Evolutionary conservation across 2,797 vertebrate species (phyloP), one percentile per base, ranked within the genome.

Genomic region (Morelia viridis): DNA sequence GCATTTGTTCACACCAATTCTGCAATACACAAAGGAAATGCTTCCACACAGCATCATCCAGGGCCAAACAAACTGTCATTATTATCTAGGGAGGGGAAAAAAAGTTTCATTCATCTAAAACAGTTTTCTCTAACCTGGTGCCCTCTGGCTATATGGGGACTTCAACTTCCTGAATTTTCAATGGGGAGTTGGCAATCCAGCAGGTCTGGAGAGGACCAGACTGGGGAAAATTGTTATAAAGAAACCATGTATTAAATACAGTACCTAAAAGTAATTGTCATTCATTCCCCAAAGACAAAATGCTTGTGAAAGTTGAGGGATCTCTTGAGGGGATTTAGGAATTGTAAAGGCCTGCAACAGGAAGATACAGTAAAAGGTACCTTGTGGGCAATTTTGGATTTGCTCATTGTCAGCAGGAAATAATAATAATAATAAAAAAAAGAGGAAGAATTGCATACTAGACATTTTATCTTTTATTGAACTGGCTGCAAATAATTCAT

Each of bases 181-280:
- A 46, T 19, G 0, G 15, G 53, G 15, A 57, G 28, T 4, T 31
- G 53, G 71, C 35, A 80, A 46, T 80, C 41, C 9, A 80, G 71
- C 35, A 46, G 4, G 22, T 46, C 41, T 46, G 35, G 71, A 46
- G 3, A 9, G 35, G 24, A 80, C 46, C 71, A 80, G 46, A 80
- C 7, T 24, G 41, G 24, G 68, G 68, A 76, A 76, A 5, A 9
- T 46, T 80, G 35, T 4, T n/a, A 19, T 58, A 60, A 46, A 80
- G 68, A 87, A 95, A 90, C 56, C 92, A 92, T 89, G 80, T 68
- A 93, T 91, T 92, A 50, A 92, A 95, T 91, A 95, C 93, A 95
- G 93, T 94, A 92, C 94, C 94, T 93, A 90, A 95, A 80, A 89
- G 68, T 87, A 89, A 94, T 85, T 61, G 64, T 28, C 94, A 86